phyloP scores from a whole-genome alignment of 2,797 vertebrate species.

The Halcyon chelicuti region DNA sequence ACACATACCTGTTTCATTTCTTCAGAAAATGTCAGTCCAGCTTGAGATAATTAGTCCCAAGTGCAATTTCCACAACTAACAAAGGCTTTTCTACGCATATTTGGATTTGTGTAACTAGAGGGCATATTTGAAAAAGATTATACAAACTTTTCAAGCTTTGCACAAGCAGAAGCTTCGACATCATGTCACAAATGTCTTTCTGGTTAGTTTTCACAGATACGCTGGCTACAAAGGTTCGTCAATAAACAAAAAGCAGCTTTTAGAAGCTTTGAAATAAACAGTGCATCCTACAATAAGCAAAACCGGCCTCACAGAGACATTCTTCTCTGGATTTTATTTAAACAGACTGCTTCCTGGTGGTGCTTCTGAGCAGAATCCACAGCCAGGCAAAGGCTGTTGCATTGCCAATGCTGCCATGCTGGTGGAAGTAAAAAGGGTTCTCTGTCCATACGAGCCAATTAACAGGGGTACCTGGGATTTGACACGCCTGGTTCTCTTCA shows the following conservation, averaged over 20 bases:
- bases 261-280: background rate
- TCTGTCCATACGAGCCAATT: background rate
- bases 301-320: background rate
- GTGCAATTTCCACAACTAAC: background rate
- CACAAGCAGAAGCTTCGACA: background rate
- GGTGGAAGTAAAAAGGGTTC: background rate
- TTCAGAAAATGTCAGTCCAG: background rate
- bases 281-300: background rate
- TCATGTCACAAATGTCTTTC: background rate
- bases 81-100: background rate
- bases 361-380: background rate
- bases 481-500: conserved; percentile 82
- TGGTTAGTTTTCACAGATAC: background rate
- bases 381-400: background rate
- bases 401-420: background rate
- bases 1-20: background rate
- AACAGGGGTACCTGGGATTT: conserved; percentile 80
- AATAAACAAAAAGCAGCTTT: background rate
- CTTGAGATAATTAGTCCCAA: background rate
- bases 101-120: background rate
- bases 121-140: background rate
- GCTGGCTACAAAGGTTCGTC: background rate
- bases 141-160: background rate
- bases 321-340: background rate
- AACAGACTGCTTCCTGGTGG: background rate